Percentiles rank a stretch among this genome's conserved stretches.
Evolutionary conservation across 2,113 vertebrate species (phyloP).

Genomic region (Aspidoscelis tigris): DNA sequence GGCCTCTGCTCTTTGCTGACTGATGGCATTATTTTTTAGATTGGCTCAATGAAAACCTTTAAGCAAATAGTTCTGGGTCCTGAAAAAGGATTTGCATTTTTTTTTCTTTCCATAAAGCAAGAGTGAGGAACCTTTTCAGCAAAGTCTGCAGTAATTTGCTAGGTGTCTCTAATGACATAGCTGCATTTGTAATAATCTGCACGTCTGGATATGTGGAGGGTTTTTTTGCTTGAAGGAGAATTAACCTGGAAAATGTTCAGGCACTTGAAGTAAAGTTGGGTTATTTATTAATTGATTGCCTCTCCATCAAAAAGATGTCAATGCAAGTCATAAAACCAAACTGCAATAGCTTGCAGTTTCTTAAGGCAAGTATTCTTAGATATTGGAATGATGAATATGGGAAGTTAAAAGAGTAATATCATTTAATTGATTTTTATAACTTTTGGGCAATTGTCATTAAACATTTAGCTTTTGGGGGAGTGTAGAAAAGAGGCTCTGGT

Average conservation of each 20-base stretch:
- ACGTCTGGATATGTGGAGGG: not conserved
- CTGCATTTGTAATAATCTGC: not conserved
- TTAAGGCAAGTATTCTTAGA: not conserved
- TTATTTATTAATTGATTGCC: constrained; percentile 31
- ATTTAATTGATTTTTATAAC: constrained; percentile 36
- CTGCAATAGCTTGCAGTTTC: not conserved
- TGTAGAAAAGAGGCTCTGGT: not conserved
- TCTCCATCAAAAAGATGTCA: constrained; percentile 32
- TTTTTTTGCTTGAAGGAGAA: not conserved
- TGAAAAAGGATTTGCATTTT: too few relatives aligned
- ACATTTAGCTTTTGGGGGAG: constrained; percentile 9
- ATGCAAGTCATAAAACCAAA: not conserved
- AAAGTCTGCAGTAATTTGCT: too few relatives aligned
- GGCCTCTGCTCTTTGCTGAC: too few relatives aligned
- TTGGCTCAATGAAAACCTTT: too few relatives aligned
- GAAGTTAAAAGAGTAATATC: constrained; percentile 18
- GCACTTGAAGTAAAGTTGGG: not conserved
- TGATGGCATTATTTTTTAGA: too few relatives aligned
- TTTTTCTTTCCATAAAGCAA: not conserved
- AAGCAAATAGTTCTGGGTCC: too few relatives aligned
- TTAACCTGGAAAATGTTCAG: not conserved
- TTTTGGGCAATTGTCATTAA: constrained; percentile 33
- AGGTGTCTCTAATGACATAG: not conserved
- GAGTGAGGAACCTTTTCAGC: not conserved
- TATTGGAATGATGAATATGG: constrained; percentile 11